A percentile compares a stretch with the other conserved stretches of the same genome.
Evolutionary conservation across 2,797 vertebrate genomes (phyloP).

Genomic region (Scarus forsteni): DNA sequence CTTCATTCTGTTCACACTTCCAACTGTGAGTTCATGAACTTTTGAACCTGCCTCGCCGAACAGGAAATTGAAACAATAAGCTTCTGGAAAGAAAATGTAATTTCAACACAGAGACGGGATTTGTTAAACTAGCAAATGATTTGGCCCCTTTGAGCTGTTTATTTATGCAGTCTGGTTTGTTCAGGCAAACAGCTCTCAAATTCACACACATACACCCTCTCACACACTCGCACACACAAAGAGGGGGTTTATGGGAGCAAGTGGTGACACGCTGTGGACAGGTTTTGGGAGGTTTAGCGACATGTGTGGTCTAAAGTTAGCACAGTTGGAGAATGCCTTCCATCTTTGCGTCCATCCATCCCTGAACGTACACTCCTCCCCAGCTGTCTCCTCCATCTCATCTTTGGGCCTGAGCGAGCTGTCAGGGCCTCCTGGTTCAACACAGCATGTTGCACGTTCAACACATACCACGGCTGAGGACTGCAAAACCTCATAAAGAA

Average conservation of each 20-base stretch:
- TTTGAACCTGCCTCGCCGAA: slow-evolving; percentile 60
- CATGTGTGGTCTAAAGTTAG: slow-evolving; percentile 85
- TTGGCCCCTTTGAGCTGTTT: slow-evolving; percentile 48
- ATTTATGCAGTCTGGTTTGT: slow-evolving; percentile 43
- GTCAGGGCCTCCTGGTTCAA: slow-evolving; percentile 71
- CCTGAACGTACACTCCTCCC: slow-evolving; percentile 60
- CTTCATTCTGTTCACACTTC: slow-evolving; percentile 71
- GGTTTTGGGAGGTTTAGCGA: slow-evolving; percentile 73
- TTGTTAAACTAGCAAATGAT: slow-evolving; percentile 58
- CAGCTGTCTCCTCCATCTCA: slow-evolving; percentile 83
- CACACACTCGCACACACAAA: slow-evolving; percentile 33
- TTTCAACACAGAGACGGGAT: slow-evolving; percentile 52
- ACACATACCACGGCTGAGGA: slow-evolving; percentile 54
- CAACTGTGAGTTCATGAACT: slow-evolving; percentile 75
- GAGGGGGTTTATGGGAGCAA: slow-evolving; percentile 63
- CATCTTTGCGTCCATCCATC: slow-evolving; percentile 69
- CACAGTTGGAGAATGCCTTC: slow-evolving; percentile 70
- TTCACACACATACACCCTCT: slow-evolving; percentile 2
- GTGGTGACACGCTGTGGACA: slow-evolving; percentile 78
- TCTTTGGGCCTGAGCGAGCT: slow-evolving; percentile 73
- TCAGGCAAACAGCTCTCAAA: slow-evolving; percentile 42
- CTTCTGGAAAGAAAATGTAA: slow-evolving; percentile 59
- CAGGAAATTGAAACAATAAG: slow-evolving; percentile 74
- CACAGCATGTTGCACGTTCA: slow-evolving; percentile 54
- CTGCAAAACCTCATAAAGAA: slow-evolving; percentile 53